Base-by-base conservation (phyloP, 92 coral and sea anemone genomes). In the Palythoa grandis region DNA sequence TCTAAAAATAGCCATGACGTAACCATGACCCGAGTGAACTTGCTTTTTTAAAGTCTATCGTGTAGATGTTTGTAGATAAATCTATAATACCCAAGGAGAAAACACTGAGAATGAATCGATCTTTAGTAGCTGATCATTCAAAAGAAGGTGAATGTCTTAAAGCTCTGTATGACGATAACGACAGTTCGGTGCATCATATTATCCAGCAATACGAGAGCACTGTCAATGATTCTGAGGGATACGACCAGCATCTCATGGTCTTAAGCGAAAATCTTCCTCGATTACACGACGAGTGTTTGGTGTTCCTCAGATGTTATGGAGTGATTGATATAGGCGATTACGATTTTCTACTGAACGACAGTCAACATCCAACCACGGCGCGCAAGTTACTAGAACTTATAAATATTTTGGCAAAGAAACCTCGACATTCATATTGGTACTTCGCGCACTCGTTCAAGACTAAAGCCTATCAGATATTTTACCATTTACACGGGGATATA, bases 401-500 rank as follows among this genome's bases (percentile, higher is more conserved):
- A 20, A 77, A 77, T n/a, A 77, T 77, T 54, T n/a, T 77, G 39
- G 38, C 47, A 29, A 77, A 77, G 69, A 77, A 77, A n/a, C 67
- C 82, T 16, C 70, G 70, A 13, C 82, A 77, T 2, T 66, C 82
- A 3, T 77, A 77, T n/a, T 77, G 82, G 82, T 77, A 77, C 35
- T 35, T 77, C 6, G 82, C 82, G 2, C 82, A 77, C 48, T 54
- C 82, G 1, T 24, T 77, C 68, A 77, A 35, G 43, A 77, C 20
- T 5, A 57, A 77, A 37, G 82, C 82, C 56, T 77, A 23, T 13
- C 82, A 66, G 8, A 77, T 77, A 57, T 77, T 57, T 35, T 15
- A 56, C 14, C 70, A 77, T 54, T 48, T 77, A 13, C 82, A 77
- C 70, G 82, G 82, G 11, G 16, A 77, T 15, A 8, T 77, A 57